A percentile compares a stretch with the other conserved stretches of the same genome.
Conservation (phyloP, 2,113 vertebrate genomes). For the Rousettus leschenaultii region DNA sequence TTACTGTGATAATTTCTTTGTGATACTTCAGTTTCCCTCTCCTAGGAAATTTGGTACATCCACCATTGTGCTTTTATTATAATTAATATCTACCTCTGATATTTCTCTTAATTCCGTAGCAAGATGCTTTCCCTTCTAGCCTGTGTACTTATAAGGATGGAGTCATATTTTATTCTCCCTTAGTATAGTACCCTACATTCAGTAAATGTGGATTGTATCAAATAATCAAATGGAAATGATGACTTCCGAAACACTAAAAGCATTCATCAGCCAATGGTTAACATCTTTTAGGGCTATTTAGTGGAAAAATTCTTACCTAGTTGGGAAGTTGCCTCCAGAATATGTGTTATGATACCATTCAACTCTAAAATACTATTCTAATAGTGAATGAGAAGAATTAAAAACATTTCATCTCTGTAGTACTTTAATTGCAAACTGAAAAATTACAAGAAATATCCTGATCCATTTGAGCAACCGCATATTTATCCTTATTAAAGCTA, state of each 20-base stretch:
- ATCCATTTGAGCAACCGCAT: not conserved
- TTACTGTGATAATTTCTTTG: not conserved
- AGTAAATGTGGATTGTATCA: not conserved
- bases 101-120: not conserved
- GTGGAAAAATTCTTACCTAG: not conserved
- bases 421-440: not conserved
- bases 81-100: not conserved
- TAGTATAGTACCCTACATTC: not conserved
- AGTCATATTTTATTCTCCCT: not conserved
- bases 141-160: not conserved
- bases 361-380: not conserved
- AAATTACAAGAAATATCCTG: not conserved
- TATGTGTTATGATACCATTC: not conserved
- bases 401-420: not conserved
- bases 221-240: not conserved
- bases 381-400: not conserved
- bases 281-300: not conserved
- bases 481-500: not conserved
- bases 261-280: not conserved
- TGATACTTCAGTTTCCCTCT: not conserved
- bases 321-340: not conserved
- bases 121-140: not conserved
- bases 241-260: not conserved
- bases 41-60: not conserved
- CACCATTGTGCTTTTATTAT: not conserved